Conservation (phyloP, 2,797 vertebrate species). For the Pristis pectinata region DNA sequence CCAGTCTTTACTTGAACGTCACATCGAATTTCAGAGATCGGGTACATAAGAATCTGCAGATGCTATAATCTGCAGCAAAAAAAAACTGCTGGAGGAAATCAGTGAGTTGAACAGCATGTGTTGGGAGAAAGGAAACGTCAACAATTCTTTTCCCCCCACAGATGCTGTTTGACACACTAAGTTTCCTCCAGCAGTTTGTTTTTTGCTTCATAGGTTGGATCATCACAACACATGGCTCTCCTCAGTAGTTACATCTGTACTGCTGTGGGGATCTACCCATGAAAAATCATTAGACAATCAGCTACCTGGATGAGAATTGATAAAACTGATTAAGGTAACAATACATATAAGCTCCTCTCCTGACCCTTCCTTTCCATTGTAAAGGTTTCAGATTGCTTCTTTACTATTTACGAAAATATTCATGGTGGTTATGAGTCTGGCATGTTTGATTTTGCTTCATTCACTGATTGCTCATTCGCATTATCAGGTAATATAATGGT, state of each 20-base stretch:
- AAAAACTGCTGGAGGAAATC: no score
- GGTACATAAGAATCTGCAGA: no score
- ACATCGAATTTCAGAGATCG: not conserved
- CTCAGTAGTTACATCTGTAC: not conserved
- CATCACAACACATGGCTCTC: not conserved
- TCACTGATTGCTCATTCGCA: not conserved
- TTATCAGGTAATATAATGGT: not conserved
- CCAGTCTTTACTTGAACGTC: not conserved
- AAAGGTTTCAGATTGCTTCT: not conserved
- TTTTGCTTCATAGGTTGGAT: no score
- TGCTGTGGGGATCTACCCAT: not conserved
- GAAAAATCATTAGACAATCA: not conserved
- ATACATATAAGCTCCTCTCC: not conserved
- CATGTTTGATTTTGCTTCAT: no score
- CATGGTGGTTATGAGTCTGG: not conserved
- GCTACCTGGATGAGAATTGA: not conserved
- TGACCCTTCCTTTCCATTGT: not conserved
- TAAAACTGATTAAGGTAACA: constrained; percentile 4
- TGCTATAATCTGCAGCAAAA: no score
- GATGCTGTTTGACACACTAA: no score
- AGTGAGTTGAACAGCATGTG: no score
- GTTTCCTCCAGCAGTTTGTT: no score
- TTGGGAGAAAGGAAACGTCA: no score
- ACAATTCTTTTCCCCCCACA: no score
- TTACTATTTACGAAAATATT: constrained; percentile 3